Evolutionary conservation across 2,888 invertebrate genomes (phyloP).

Genomic region (Xestia sexstrigata): DNA sequence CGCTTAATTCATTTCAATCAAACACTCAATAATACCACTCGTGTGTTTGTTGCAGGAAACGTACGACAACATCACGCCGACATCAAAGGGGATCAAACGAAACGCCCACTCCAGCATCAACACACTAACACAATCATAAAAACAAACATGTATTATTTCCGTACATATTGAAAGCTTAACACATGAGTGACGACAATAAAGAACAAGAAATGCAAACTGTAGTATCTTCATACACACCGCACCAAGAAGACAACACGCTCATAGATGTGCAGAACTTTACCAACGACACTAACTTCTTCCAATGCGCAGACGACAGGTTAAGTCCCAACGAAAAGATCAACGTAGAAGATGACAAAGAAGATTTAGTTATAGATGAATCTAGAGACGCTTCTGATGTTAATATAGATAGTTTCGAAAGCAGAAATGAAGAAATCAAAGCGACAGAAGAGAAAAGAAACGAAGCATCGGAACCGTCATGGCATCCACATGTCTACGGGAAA

Average conservation of each 20-base stretch:
- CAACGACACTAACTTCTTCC: conserved; percentile 70
- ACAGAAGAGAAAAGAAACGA: conserved; percentile 73
- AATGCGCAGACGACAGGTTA: conserved; percentile 75
- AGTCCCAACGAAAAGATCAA: conserved; percentile 81
- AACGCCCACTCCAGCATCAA: conserved; percentile 77
- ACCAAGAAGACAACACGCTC: conserved; percentile 72
- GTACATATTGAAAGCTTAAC: conserved; percentile 78
- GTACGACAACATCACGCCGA: conserved; percentile 73
- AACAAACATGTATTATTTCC: conserved; percentile 87
- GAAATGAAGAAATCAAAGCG: conserved; percentile 62
- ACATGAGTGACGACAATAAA: conserved; percentile 82
- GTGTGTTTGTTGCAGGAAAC: conserved; percentile 86
- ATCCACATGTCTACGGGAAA: conserved; percentile 96
- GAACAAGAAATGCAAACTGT: conserved; percentile 86
- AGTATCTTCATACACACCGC: conserved; percentile 79
- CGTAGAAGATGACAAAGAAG: conserved; percentile 80
- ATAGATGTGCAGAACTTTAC: conserved; percentile 65
- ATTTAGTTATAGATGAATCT: conserved; percentile 76
- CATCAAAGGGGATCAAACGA: conserved; percentile 85
- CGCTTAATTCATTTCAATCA: conserved; percentile 66
- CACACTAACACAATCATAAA: conserved; percentile 87
- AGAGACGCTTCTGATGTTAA: conserved; percentile 69
- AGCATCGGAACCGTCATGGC: conserved; percentile 92
- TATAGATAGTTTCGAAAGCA: conserved; percentile 59
- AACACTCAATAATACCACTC: conserved; percentile 80